Percentiles rank a stretch among this genome's conserved stretches.
Conservation (phyloP, 1,140 invertebrate species). For the Arion vulgaris region DNA sequence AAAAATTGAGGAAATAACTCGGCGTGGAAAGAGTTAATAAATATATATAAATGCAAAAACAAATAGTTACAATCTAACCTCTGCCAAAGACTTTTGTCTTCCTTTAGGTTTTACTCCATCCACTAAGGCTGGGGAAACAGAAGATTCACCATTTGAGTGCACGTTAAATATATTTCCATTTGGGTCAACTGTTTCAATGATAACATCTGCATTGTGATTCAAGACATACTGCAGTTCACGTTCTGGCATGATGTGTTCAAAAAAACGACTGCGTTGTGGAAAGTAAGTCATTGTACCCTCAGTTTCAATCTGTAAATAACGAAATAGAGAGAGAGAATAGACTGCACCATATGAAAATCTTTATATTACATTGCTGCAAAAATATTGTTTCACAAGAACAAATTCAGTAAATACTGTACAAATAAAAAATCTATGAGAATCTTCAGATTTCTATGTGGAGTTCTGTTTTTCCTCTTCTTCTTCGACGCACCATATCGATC, state of each 20-base stretch:
- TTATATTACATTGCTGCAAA: background rate
- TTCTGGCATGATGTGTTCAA: conserved; percentile 58
- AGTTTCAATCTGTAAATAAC: conserved; percentile 34
- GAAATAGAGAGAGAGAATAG: too few species aligned
- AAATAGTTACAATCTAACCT: too few species aligned
- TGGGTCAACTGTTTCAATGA: conserved; percentile 68
- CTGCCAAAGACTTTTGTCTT: too few species aligned
- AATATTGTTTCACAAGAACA: background rate
- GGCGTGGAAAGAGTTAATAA: too few species aligned
- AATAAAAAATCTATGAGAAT: too few species aligned
- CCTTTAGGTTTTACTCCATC: too few species aligned
- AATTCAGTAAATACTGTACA: background rate
- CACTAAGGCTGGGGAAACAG: conserved; percentile 51
- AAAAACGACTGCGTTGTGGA: conserved; percentile 60
- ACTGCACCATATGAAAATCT: too few species aligned
- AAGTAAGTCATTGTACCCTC: conserved; percentile 54
- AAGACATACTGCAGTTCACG: conserved; percentile 64
- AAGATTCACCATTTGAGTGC: conserved; percentile 62
- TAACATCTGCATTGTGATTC: conserved; percentile 66
- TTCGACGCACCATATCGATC: too few species aligned
- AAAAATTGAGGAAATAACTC: too few species aligned
- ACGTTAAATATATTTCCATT: conserved; percentile 69
- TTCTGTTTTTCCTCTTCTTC: too few species aligned
- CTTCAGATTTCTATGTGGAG: too few species aligned
- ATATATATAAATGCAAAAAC: too few species aligned